Percentiles rank a stretch among this genome's conserved stretches.
Conservation (phyloP, 2,888 invertebrate genomes). For the Stegana nigrithorax region DNA sequence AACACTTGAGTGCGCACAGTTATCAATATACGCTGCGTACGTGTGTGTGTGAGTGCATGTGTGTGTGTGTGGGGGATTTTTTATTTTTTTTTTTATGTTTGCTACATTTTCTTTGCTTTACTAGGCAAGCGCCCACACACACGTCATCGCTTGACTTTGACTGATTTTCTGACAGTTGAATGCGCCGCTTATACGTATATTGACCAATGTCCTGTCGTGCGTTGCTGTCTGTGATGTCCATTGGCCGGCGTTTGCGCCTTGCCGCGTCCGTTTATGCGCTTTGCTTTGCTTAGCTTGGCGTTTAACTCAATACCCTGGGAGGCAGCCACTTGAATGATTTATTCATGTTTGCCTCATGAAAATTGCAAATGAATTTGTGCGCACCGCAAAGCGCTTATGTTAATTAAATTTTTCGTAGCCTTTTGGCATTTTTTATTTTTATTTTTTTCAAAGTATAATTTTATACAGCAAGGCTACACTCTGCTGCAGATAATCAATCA, state of each 20-base stretch:
- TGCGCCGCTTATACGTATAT: slow-evolving; percentile 34
- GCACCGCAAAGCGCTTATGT: slow-evolving; percentile 51
- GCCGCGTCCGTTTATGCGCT: background rate
- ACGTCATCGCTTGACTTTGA: slow-evolving; percentile 44
- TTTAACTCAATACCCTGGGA: too few species aligned
- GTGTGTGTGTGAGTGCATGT: too few species aligned
- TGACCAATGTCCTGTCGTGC: slow-evolving; percentile 9
- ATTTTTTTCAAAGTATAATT: too few species aligned
- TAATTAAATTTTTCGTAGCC: slow-evolving; percentile 47
- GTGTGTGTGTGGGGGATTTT: too few species aligned
- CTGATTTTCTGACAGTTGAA: slow-evolving; percentile 52
- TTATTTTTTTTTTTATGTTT: slow-evolving; percentile 27
- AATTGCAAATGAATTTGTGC: too few species aligned
- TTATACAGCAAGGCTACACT: too few species aligned
- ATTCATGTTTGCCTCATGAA: slow-evolving; percentile 31
- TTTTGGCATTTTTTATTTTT: background rate
- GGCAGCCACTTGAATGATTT: slow-evolving; percentile 42
- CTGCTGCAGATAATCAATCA: slow-evolving; percentile 44
- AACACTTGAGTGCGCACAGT: slow-evolving; percentile 55
- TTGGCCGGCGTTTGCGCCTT: too few species aligned
- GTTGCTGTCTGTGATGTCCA: background rate
- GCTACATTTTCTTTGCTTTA: background rate
- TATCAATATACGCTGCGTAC: too few species aligned
- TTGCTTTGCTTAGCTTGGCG: background rate
- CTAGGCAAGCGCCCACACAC: background rate